Conservation (phyloP, 2,888 invertebrate genomes). For the Aspidiotus rigidus region DNA sequence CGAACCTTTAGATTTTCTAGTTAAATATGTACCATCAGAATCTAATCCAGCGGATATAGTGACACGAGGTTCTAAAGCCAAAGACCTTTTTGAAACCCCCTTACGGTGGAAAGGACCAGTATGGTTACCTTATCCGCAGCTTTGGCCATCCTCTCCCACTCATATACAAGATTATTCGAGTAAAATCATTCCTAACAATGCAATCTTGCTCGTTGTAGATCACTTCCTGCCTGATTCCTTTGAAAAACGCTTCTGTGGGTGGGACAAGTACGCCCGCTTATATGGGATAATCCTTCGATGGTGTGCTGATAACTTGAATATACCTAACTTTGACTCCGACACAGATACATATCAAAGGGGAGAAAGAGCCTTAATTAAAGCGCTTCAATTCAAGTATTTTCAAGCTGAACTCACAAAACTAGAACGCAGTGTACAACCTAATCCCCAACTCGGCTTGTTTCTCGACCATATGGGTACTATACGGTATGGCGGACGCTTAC, state of each 20-base stretch:
- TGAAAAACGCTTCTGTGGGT: not conserved
- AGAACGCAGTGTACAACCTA: not conserved
- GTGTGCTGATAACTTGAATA: not conserved
- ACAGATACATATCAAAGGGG: not conserved
- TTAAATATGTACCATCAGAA: not conserved
- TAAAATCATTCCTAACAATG: not conserved
- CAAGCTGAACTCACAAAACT: not conserved
- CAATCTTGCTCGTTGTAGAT: too few relatives aligned
- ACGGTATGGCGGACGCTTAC: not conserved
- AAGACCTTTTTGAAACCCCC: fast-evolving
- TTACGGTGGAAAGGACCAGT: not conserved
- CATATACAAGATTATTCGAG: fast-evolving
- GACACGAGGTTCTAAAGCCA: not conserved
- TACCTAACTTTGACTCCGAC: fast-evolving
- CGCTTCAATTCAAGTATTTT: not conserved
- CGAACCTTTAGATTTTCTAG: not conserved
- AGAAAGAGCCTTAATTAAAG: not conserved
- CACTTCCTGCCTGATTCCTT: too few relatives aligned
- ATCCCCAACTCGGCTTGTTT: not conserved
- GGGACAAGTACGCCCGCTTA: not conserved
- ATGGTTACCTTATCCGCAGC: not conserved
- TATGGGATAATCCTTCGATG: not conserved
- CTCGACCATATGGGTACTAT: not conserved
- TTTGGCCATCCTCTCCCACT: not conserved
- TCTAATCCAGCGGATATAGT: not conserved